Evolutionary conservation across 2,113 vertebrate genomes (phyloP).

Genomic region (Silurus meridionalis): DNA sequence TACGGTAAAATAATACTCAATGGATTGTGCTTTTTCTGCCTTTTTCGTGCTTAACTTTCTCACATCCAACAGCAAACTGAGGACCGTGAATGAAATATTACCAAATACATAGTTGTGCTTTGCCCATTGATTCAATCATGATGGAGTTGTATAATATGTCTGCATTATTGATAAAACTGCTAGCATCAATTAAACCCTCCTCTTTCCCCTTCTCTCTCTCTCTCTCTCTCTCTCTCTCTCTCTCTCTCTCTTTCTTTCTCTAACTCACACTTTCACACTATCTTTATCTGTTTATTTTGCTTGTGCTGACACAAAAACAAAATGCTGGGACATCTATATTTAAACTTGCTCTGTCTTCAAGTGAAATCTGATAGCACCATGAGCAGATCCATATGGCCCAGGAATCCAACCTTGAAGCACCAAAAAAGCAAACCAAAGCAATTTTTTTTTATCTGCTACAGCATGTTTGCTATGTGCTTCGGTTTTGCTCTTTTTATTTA

Average conservation of each 20-base stretch:
- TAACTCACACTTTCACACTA: neutral
- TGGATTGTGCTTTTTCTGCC: slow-evolving; percentile 10
- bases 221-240: slow-evolving; percentile 8
- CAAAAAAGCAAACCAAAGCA: neutral
- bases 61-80: neutral
- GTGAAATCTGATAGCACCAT: slow-evolving; percentile 19
- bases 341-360: neutral
- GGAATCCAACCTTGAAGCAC: neutral
- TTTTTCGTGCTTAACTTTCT: slow-evolving; percentile 8
- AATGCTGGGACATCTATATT: slow-evolving; percentile 7
- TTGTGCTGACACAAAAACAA: slow-evolving; percentile 21
- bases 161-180: slow-evolving; percentile 17
- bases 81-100: neutral
- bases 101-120: slow-evolving; percentile 18
- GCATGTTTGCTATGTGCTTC: neutral
- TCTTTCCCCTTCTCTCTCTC: neutral
- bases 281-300: neutral
- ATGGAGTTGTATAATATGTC: slow-evolving; percentile 19
- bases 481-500: slow-evolving; percentile 14
- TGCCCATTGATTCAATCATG: slow-evolving; percentile 19
- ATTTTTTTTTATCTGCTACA: neutral
- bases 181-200: neutral
- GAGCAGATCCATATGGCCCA: slow-evolving; percentile 11
- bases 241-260: neutral
- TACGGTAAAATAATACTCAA: neutral